Evolutionary conservation across 1,140 invertebrate species (phyloP).

Genomic region (Cherax quadricarinatus): DNA sequence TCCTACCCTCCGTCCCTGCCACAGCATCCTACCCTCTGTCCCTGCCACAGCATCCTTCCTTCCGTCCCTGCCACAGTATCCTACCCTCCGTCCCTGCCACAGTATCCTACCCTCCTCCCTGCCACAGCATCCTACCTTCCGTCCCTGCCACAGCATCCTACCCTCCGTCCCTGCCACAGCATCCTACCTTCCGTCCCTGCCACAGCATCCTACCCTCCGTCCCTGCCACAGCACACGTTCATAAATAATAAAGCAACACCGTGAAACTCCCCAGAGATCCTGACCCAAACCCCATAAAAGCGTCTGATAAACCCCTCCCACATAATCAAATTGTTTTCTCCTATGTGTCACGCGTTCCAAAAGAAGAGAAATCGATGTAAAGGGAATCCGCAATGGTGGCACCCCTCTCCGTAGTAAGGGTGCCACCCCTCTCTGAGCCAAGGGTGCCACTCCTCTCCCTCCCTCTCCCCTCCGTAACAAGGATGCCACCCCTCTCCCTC

Average conservation of each 20-base stretch:
- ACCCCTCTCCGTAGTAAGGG: not conserved
- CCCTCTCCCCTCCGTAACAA: not conserved
- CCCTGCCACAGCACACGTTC: not conserved
- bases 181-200: no score
- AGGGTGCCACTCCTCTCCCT: not conserved
- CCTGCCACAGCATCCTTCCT: no score
- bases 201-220: not conserved
- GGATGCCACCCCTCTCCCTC: not conserved
- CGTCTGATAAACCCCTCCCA: constrained; percentile 49
- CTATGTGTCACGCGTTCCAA: constrained; percentile 47
- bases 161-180: no score
- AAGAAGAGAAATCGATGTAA: constrained; percentile 66
- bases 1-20: no score
- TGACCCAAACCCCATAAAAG: constrained; percentile 29
- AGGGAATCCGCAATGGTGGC: constrained; percentile 34
- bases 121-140: no score
- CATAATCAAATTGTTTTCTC: constrained; percentile 66
- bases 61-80: no score
- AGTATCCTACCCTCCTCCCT: no score
- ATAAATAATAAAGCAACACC: constrained; percentile 22
- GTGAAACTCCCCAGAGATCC: not conserved
- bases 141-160: no score
- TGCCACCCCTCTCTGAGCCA: not conserved
- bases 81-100: no score
- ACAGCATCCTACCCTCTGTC: no score